A percentile compares a stretch with the other conserved stretches of the same genome.
Conservation (phyloP, 2,797 vertebrate species). For the Emys orbicularis region DNA sequence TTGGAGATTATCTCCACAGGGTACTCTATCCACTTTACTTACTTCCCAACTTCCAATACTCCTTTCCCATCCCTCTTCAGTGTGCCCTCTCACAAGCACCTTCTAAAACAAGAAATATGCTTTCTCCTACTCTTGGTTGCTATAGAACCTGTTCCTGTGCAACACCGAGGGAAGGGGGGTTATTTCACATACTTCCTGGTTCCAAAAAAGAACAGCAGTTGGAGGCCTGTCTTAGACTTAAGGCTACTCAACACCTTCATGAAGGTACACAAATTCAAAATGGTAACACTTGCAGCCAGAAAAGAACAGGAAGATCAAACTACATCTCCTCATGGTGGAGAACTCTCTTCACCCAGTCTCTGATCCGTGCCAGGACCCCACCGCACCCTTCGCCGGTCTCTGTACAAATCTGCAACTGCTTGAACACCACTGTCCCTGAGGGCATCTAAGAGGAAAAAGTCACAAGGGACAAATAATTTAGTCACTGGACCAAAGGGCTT, state of each 20-base stretch:
- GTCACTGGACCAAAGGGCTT: too few relatives aligned
- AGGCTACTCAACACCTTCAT: not conserved
- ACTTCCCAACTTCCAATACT: not conserved
- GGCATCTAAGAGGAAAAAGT: too few relatives aligned
- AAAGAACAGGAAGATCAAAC: too few relatives aligned
- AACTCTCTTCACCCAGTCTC: too few relatives aligned
- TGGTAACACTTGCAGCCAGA: too few relatives aligned
- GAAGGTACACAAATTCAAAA: not conserved
- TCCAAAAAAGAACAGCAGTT: not conserved
- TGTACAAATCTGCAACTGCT: too few relatives aligned
- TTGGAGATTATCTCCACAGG: not conserved
- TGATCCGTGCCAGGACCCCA: too few relatives aligned
- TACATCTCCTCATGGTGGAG: too few relatives aligned
- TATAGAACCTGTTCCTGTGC: too few relatives aligned
- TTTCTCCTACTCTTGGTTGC: not conserved
- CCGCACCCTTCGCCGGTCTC: too few relatives aligned
- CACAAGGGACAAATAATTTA: too few relatives aligned
- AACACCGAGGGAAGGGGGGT: not conserved
- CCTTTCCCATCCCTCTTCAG: not conserved
- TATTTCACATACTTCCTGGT: not conserved
- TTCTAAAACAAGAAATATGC: not conserved
- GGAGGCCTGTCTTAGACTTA: not conserved
- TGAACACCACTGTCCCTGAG: too few relatives aligned
- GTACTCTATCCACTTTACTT: not conserved
- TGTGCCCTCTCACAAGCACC: not conserved